A percentile compares a stretch with the other conserved stretches of the same genome.
Conservation (phyloP, 2,113 vertebrate genomes). For the Procavia capensis region DNA sequence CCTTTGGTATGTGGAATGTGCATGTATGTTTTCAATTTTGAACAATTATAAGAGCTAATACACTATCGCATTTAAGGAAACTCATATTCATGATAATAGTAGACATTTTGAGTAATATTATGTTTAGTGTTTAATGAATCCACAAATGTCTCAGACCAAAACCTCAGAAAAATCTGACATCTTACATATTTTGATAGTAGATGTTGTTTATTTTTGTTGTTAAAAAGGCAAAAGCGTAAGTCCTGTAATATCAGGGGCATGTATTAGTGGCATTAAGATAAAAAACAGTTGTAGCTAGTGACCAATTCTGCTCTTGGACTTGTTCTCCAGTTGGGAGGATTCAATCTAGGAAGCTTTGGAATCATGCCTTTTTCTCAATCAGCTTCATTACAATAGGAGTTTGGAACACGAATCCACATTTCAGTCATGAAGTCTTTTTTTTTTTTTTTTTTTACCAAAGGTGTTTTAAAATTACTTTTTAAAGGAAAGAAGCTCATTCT, state of each 20-base stretch:
- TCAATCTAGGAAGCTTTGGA: background rate
- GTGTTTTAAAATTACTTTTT: background rate
- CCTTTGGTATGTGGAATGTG: slow-evolving; percentile 79
- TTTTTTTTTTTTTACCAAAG: slow-evolving; percentile 62
- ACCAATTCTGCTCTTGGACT: background rate
- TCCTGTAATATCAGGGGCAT: background rate
- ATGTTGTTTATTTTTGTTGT: slow-evolving; percentile 55
- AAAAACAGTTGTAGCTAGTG: background rate
- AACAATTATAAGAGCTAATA: slow-evolving; percentile 90
- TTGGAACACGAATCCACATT: slow-evolving; percentile 23
- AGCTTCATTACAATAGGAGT: slow-evolving; percentile 34
- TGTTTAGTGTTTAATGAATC: slow-evolving; percentile 81
- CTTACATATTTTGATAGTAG: background rate
- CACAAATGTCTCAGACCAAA: slow-evolving; percentile 72
- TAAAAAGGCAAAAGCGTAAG: slow-evolving; percentile 33
- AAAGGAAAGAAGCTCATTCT: slow-evolving; percentile 70
- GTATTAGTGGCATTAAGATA: slow-evolving; percentile 53
- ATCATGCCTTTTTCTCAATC: slow-evolving; percentile 24
- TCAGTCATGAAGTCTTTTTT: slow-evolving; percentile 53
- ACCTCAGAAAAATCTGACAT: slow-evolving; percentile 56
- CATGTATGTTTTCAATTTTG: slow-evolving; percentile 83
- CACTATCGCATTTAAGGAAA: slow-evolving; percentile 89
- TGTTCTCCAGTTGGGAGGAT: background rate
- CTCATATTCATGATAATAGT: slow-evolving; percentile 83
- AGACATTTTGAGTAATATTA: slow-evolving; percentile 83